Conservation (phyloP, 2,797 vertebrate genomes). For the Cercopithecus neglectus region DNA sequence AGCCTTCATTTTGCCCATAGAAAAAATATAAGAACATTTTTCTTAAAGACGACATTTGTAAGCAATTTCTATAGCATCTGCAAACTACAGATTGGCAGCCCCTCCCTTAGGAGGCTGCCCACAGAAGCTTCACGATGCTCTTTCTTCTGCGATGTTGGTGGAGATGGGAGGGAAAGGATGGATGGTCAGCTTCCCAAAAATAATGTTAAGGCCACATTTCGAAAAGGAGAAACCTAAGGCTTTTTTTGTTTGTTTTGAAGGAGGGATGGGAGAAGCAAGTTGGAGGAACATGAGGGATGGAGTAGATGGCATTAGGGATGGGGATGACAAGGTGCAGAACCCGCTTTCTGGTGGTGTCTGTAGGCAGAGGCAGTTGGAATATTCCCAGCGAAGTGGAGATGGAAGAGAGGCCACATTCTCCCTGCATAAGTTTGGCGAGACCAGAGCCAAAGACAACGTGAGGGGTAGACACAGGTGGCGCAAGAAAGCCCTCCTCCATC, state of each 20-base stretch:
- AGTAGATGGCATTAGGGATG: accelerated
- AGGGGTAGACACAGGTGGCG: conserved; percentile 81
- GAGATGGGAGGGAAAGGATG: conserved; percentile 70
- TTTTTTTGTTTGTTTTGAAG: conserved; percentile 68
- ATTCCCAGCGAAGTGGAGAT: conserved; percentile 76
- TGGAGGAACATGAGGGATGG: background rate
- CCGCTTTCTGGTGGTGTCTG: conserved; percentile 33
- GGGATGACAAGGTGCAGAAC: background rate
- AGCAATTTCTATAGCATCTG: conserved; percentile 73
- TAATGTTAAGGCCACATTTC: conserved; percentile 87
- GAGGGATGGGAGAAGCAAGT: background rate
- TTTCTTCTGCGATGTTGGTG: conserved; percentile 73
- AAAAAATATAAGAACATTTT: conserved; percentile 57
- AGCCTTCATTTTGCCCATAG: conserved; percentile 67
- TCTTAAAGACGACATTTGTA: conserved; percentile 67
- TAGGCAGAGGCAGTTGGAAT: conserved; percentile 43
- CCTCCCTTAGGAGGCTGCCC: conserved; percentile 54
- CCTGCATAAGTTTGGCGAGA: conserved; percentile 70
- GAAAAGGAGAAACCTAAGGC: conserved; percentile 85
- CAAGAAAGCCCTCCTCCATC: conserved; percentile 83
- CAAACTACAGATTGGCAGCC: conserved; percentile 69
- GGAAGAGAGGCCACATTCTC: conserved; percentile 55
- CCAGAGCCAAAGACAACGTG: conserved; percentile 80
- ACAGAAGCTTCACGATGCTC: conserved; percentile 73
- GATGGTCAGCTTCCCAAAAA: conserved; percentile 78